These are phyloP conservation scores for Harpegnathos saltator DNA, from an alignment of 1,140 invertebrate genomes.

Conservation along the genomic window DNA sequence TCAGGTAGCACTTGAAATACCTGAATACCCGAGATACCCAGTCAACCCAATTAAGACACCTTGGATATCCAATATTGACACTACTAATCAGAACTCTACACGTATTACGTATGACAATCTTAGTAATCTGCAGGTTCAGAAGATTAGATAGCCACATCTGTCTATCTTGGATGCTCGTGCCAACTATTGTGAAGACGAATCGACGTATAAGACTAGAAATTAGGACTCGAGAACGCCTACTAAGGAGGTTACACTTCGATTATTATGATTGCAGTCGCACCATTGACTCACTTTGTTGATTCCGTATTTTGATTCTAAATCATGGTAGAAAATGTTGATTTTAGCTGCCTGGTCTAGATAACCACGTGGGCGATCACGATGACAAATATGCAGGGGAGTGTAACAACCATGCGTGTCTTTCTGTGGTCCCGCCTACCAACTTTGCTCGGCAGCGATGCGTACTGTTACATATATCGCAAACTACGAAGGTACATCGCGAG, in stretches of 20 bases:
- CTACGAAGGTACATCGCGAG: constrained; percentile 58
- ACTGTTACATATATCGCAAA: constrained; percentile 63
- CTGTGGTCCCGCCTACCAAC: constrained; percentile 73
- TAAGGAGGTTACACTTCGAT: not conserved
- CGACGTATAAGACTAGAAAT: too few relatives aligned
- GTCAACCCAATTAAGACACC: too few relatives aligned
- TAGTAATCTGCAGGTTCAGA: too few relatives aligned
- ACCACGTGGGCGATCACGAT: constrained; percentile 70
- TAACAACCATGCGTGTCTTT: constrained; percentile 69
- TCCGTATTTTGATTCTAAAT: not conserved
- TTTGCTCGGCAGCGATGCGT: constrained; percentile 73
- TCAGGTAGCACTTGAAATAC: too few relatives aligned
- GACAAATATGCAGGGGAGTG: constrained; percentile 73
- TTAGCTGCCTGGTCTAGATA: constrained; percentile 21
- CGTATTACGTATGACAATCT: too few relatives aligned
- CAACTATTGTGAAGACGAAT: too few relatives aligned
- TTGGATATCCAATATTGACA: too few relatives aligned
- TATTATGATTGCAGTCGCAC: not conserved
- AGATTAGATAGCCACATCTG: too few relatives aligned
- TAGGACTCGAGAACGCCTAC: not conserved
- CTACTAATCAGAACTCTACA: too few relatives aligned
- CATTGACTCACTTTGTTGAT: constrained; percentile 6
- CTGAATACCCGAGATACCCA: too few relatives aligned
- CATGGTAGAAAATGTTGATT: not conserved
- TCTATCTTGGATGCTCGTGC: too few relatives aligned